These are phyloP conservation scores for Pavo muticus DNA, from an alignment of 2,113 vertebrate genomes.

Conservation along the genomic window DNA sequence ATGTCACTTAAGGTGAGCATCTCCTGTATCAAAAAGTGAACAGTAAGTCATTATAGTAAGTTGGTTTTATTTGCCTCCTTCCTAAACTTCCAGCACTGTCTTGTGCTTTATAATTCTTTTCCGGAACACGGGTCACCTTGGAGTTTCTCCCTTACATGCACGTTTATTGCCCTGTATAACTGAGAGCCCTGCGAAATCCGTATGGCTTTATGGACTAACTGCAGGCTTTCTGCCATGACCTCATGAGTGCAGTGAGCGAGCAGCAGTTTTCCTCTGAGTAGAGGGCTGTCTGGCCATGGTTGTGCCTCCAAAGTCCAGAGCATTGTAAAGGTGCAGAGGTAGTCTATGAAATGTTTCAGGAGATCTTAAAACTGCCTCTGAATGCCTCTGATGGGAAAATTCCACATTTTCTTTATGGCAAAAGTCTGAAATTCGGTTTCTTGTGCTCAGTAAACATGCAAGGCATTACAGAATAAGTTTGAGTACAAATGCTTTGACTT, in stretches of 20 bases:
- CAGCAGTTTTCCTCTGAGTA: neutral
- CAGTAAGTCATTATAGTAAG: neutral
- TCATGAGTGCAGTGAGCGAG: neutral
- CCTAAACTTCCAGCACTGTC: neutral
- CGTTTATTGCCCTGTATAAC: neutral
- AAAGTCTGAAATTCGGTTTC: neutral
- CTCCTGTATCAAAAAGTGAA: neutral
- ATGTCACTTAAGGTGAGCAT: neutral
- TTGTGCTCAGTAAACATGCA: neutral
- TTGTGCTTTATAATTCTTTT: neutral
- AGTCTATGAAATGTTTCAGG: neutral
- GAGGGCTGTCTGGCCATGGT: neutral
- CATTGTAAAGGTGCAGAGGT: neutral
- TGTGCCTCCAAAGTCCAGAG: neutral
- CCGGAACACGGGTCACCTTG: neutral
- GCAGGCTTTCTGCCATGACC: neutral
- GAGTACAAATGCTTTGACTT: neutral
- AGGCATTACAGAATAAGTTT: neutral
- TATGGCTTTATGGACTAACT: neutral
- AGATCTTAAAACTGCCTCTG: neutral
- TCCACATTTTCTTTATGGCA: neutral
- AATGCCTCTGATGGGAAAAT: neutral
- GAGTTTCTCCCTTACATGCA: neutral
- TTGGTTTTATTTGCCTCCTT: neutral
- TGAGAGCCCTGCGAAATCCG: neutral